These are phyloP conservation scores for Thomomys bottae DNA, from an alignment of 2,113 vertebrate species.

Conservation along the genomic window DNA sequence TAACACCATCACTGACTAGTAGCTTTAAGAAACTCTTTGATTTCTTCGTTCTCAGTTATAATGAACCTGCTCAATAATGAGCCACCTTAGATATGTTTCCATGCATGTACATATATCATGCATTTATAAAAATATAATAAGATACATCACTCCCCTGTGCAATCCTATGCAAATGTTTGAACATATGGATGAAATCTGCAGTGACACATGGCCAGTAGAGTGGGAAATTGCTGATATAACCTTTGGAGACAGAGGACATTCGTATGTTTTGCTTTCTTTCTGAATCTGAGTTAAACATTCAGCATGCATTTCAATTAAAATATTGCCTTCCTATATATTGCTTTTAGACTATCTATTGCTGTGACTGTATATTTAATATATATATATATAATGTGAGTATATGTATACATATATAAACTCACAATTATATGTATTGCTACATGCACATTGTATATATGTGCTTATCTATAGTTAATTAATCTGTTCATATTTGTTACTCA, in stretches of 20 bases:
- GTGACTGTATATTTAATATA: not conserved
- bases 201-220: accelerated
- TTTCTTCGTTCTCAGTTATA: not conserved
- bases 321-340: not conserved
- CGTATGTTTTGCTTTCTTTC: not conserved
- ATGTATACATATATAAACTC: too few relatives aligned
- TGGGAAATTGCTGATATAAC: too few relatives aligned
- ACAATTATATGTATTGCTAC: not conserved
- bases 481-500: not conserved
- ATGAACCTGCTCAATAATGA: not conserved
- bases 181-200: not conserved
- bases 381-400: too few relatives aligned
- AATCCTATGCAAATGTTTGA: not conserved
- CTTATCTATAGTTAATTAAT: too few relatives aligned
- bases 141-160: not conserved
- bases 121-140: not conserved
- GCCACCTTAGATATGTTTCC: not conserved
- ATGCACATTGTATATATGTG: too few relatives aligned
- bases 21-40: not conserved
- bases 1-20: not conserved
- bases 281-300: not conserved
- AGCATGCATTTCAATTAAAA: not conserved
- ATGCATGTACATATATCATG: not conserved
- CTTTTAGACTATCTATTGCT: not conserved
- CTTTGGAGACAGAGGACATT: not conserved